phyloP scores from a whole-genome alignment of 2,888 invertebrate species.

The Barypeithes pellucidus region DNA sequence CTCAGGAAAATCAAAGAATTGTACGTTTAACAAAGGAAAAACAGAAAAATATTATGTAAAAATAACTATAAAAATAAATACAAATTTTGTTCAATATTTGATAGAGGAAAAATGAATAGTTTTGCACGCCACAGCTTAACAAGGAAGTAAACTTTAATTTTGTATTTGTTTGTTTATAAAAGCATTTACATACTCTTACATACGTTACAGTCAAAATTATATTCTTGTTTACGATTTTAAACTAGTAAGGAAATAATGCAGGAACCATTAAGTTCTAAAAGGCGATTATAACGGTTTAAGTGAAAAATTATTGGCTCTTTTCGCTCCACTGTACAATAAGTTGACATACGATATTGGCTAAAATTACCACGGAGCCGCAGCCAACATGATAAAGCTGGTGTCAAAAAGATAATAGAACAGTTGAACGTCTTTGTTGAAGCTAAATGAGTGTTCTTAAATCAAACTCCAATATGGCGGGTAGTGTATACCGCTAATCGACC shows the following conservation, averaged over 20 bases:
- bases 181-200: too few relatives aligned
- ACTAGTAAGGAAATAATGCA: background rate
- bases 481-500: slow-evolving; percentile 70
- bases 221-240: background rate
- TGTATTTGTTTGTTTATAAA: too few relatives aligned
- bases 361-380: slow-evolving; percentile 63
- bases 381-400: slow-evolving; percentile 67
- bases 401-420: slow-evolving; percentile 70
- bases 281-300: slow-evolving; percentile 40
- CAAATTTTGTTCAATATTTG: too few relatives aligned
- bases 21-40: too few relatives aligned
- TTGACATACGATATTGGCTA: slow-evolving; percentile 66
- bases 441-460: slow-evolving; percentile 72
- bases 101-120: too few relatives aligned
- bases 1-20: too few relatives aligned
- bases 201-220: too few relatives aligned
- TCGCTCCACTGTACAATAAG: slow-evolving; percentile 60
- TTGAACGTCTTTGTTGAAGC: slow-evolving; percentile 70
- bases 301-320: slow-evolving; percentile 63
- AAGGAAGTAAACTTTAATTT: too few relatives aligned
- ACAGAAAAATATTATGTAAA: too few relatives aligned
- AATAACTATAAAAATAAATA: too few relatives aligned
- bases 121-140: too few relatives aligned
- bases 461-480: slow-evolving; percentile 72
- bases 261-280: slow-evolving; percentile 16